These are phyloP conservation scores for Sebastes hubbsi DNA, from an alignment of 2,797 vertebrate species.

Conservation along the genomic window DNA sequence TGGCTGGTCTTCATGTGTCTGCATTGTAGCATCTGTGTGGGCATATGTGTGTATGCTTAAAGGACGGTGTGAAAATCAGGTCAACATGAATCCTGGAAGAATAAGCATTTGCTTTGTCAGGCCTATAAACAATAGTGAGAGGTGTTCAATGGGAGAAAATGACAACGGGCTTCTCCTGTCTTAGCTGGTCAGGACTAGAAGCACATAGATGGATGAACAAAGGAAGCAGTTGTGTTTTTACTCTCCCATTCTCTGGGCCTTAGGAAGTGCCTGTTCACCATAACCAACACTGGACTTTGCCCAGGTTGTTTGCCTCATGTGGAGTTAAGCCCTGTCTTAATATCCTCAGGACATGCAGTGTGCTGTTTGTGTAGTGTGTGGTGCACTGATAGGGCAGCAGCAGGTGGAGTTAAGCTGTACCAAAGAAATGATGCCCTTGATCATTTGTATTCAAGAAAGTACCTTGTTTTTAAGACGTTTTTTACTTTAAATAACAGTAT, in stretches of 20 bases:
- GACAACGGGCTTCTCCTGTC: constrained; percentile 56
- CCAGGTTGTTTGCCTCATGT: constrained; percentile 26
- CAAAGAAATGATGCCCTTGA: neutral
- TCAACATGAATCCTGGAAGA: constrained; percentile 53
- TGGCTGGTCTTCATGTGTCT: neutral
- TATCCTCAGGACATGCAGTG: constrained; percentile 4
- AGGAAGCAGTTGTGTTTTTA: constrained; percentile 43
- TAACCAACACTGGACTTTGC: constrained; percentile 21
- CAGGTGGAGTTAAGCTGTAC: neutral
- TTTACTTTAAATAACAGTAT: neutral
- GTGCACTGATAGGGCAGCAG: neutral
- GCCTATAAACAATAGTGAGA: constrained; percentile 34
- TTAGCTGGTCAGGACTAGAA: constrained; percentile 65
- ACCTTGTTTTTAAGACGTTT: neutral
- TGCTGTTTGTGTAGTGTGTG: constrained; percentile 2
- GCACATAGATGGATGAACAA: constrained; percentile 46
- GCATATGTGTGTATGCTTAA: constrained; percentile 20
- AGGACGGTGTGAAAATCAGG: constrained; percentile 37
- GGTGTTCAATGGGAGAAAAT: constrained; percentile 44
- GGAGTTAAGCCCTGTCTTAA: constrained; percentile 20
- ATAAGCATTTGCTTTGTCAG: constrained; percentile 57
- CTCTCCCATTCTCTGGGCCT: constrained; percentile 33
- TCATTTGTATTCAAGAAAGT: neutral
- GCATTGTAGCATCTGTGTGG: neutral
- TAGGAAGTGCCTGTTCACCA: constrained; percentile 29